These are phyloP conservation scores for Eupithecia abbreviata DNA, from an alignment of 2,888 invertebrate genomes.

Conservation along the genomic window DNA sequence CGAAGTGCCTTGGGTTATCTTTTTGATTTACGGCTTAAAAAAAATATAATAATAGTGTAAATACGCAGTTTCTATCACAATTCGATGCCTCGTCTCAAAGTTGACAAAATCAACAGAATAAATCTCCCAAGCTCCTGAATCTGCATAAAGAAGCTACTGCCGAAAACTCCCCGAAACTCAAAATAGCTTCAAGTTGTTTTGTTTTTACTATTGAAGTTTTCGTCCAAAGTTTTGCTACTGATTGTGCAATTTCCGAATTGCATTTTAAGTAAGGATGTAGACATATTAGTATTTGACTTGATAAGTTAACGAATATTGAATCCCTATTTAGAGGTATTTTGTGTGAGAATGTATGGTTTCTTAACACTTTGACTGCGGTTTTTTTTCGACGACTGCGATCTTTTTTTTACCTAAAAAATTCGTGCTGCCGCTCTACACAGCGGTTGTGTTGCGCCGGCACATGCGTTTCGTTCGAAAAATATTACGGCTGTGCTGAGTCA, in stretches of 20 bases:
- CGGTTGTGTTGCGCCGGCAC: no score
- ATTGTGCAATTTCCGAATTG: conserved; percentile 29
- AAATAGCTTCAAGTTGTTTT: conserved; percentile 40
- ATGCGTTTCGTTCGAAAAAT: no score
- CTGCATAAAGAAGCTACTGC: neutral
- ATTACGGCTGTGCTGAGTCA: no score
- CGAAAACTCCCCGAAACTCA: neutral
- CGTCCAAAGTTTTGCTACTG: conserved; percentile 30
- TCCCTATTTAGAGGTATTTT: neutral
- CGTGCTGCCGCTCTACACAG: no score
- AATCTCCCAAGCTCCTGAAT: neutral
- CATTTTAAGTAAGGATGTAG: neutral
- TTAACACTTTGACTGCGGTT: no score
- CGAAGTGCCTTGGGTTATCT: neutral
- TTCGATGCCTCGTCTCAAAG: neutral
- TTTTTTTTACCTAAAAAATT: no score
- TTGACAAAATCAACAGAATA: neutral
- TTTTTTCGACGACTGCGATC: no score
- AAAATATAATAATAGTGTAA: neutral
- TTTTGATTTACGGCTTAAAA: neutral
- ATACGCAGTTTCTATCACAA: neutral
- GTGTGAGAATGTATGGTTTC: no score
- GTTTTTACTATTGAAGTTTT: conserved; percentile 39
- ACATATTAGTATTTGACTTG: neutral
- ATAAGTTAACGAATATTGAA: neutral